Base-by-base conservation (phyloP, 2,113 vertebrate species). In the Sturnus vulgaris region DNA sequence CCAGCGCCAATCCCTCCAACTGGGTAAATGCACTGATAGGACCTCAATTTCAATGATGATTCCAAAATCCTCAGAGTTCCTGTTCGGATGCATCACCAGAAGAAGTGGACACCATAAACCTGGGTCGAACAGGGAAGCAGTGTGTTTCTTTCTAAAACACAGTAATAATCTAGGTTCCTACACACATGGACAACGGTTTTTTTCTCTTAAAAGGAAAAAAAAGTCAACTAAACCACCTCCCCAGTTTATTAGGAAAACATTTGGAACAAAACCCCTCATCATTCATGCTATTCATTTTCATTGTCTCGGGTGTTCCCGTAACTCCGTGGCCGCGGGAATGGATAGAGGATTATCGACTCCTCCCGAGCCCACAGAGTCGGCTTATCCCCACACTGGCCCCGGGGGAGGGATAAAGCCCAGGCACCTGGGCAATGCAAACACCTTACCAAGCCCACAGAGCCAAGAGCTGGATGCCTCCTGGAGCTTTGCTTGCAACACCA, bases 1-100 rank as follows among this genome's bases (percentile, higher is more conserved):
- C 0, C 0, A 35, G 42, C 0, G 0, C 14, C 3, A 17, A 8
- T 25, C 17, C 12, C 16, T 44, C 22, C n/a, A 11, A 21, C 9
- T 16, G 25, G 5, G 3, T 23, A 24, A 66, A 71, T 9, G 49
- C 24, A 13, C 47, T 17, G 27, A 8, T 5, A 35, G 46, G 14
- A 68, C 16, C 12, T 40, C 27, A 19, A 0, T 35, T 76, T 27
- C 61, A n/a, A n/a, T 27, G 40, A 30, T 14, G 14, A 27, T 42
- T 40, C 40, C 25, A 5, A 64, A 49, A 7, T 40, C 23, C 31
- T 35, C 22, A 3, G 18, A 6, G 35, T 9, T 82, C 14, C 44
- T 5, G 2, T 25, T 40, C 15, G 6, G 33, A 35, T 63, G 56
- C 12, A 42, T 4, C 55, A 15, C 28, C 8, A 5, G 63, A 61